Conservation (phyloP, 1,140 invertebrate species). For the Acromyrmex echinatior region DNA sequence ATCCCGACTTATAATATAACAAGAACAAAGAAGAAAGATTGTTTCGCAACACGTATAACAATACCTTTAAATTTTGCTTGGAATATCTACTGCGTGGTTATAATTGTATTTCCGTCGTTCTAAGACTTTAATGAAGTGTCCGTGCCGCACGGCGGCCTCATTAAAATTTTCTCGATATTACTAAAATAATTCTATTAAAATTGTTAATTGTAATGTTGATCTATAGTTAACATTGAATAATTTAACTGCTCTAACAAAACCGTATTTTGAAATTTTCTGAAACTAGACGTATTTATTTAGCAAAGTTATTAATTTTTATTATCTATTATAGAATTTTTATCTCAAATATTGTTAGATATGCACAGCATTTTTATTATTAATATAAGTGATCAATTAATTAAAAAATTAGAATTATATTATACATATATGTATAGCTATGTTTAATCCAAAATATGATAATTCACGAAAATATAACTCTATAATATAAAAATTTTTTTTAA, state of each 20-base stretch:
- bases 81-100: no score
- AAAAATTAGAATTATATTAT: neutral
- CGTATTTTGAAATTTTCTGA: neutral
- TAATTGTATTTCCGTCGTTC: constrained; percentile 34
- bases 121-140: constrained; percentile 50
- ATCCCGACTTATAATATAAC: neutral
- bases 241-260: neutral
- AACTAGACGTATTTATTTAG: neutral
- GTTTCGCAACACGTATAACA: neutral
- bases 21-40: neutral
- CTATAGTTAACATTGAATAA: neutral
- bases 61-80: neutral
- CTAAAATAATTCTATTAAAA: constrained; percentile 29
- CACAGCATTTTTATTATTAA: neutral
- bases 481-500: neutral
- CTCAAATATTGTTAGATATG: neutral
- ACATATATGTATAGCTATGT: neutral
- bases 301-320: constrained; percentile 12
- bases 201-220: constrained; percentile 9
- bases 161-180: constrained; percentile 48
- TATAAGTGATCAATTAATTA: no score
- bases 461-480: no score
- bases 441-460: neutral
- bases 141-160: neutral
- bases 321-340: neutral